phyloP scores from a whole-genome alignment of 1,140 invertebrate species.

The roundworm (Caenorhabditis elegans) region WBcel235 BX284606.5:10535001-10535500 shows the following conservation, averaged over 20 bases:
- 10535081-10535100: neutral
- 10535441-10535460: too few relatives aligned
- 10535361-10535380: neutral
- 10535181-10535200: neutral
- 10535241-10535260: neutral
- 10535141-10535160: neutral
- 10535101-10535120: conserved; percentile 10
- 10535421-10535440: too few relatives aligned
- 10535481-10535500: too few relatives aligned
- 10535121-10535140: neutral
- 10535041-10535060: conserved; percentile 3
- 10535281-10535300: neutral
- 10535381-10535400: neutral
- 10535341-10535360: neutral
- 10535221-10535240: neutral
- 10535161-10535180: neutral
- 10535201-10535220: neutral
- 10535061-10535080: conserved; percentile 6
- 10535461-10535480: too few relatives aligned
- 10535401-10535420: too few relatives aligned
- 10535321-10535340: neutral
- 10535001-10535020: neutral
- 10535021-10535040: neutral
- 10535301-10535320: neutral
- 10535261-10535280: neutral